Evolutionary conservation across 2,113 vertebrate genomes (phyloP).

Genomic region (Antechinus stuartii): DNA sequence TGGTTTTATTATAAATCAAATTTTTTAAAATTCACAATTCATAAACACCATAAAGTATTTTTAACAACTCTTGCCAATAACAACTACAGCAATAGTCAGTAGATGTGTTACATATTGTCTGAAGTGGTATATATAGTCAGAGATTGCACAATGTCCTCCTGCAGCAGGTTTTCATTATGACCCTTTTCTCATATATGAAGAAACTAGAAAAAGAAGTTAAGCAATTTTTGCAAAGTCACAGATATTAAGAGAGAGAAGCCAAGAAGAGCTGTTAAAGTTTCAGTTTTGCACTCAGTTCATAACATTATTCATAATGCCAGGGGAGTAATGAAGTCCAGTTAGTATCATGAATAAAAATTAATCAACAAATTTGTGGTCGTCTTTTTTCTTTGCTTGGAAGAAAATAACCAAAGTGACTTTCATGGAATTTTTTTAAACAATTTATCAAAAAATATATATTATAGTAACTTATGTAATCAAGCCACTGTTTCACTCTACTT

Average conservation of each 20-base stretch:
- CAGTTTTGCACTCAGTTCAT: slow-evolving; percentile 19
- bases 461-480: background rate
- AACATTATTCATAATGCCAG: background rate
- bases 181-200: slow-evolving; percentile 1
- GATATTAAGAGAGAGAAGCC: slow-evolving; percentile 1
- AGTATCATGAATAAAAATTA: background rate
- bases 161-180: slow-evolving; percentile 16
- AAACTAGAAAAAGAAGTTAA: slow-evolving; percentile 41
- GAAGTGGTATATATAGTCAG: slow-evolving; percentile 19
- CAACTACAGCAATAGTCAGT: background rate
- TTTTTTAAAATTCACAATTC: background rate
- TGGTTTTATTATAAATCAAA: slow-evolving; percentile 17
- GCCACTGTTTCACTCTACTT: background rate
- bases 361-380: background rate
- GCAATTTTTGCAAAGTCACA: slow-evolving; percentile 14
- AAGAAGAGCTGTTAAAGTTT: slow-evolving; percentile 33
- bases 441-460: background rate
- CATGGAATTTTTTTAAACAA: background rate
- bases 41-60: background rate
- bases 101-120: background rate
- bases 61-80: background rate
- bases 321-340: background rate
- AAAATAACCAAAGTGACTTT: background rate
- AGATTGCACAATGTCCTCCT: slow-evolving; percentile 15
- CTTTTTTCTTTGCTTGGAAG: background rate